Evolutionary conservation across 2,113 vertebrate genomes (phyloP), one percentile per base, ranked within the genome.

Genomic region (Strigops habroptila): DNA sequence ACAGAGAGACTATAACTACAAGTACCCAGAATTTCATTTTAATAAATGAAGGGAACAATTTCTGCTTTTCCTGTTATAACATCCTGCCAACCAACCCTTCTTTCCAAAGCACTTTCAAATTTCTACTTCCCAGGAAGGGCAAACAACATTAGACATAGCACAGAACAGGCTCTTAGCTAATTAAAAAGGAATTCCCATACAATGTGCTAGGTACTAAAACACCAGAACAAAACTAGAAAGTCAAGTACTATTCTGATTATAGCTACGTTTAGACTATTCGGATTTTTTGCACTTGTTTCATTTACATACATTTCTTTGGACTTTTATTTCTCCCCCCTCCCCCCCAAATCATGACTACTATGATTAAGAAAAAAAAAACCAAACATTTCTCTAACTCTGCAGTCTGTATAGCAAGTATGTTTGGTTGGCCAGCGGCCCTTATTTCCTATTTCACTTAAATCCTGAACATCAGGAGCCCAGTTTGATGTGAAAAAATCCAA

Each of bases 131-230:
- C 71, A 77, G 71, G 64, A 95, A 64, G 14, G n/a, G 30, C 49
- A 95, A 93, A 82, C 86, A 88, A 49, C 57, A 35, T 67, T 21
- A 80, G 68, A 94, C 68, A 88, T 0, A 78, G 83, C 86, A 70
- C 91, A 93, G 91, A 88, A 9, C 51, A 30, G 46, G 14, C 53
- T 88, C 86, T 88, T 80, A 80, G 55, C 65, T 95, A 90, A 95
- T 85, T 82, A 91, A 75, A 94, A 94, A 95, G 48, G 62, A 82
- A 93, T 95, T 89, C 39, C 23, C 46, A 43, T 35, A 71, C 55
- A 49, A 6, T 3, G 5, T 68, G 65, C 70, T 48, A 75, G 52
- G 35, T 44, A 65, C 44, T 69, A 80, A 80, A 85, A 85, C 49
- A 82, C 48, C 17, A 64, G 11, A 73, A 75, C 51, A 79, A 75